Evolutionary conservation across 2,888 invertebrate species (phyloP).

Genomic region (Aleiodes alternator): DNA sequence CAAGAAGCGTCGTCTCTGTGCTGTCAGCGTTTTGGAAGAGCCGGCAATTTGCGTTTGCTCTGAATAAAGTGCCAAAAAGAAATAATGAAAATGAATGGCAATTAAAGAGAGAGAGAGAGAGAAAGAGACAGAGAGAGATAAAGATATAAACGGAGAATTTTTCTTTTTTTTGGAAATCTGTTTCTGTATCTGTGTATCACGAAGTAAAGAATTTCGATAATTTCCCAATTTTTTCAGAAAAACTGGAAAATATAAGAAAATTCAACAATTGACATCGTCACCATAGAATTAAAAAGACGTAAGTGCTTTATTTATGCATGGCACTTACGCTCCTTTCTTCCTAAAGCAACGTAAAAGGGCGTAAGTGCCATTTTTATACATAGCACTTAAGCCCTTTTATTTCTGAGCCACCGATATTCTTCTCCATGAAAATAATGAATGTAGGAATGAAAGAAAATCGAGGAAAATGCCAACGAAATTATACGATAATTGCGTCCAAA

Average conservation of each 20-base stretch:
- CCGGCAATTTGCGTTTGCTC: slow-evolving; percentile 75
- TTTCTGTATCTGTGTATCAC: background rate
- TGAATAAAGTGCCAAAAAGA: slow-evolving; percentile 74
- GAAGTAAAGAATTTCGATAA: slow-evolving; percentile 36
- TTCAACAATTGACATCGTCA: too few relatives aligned
- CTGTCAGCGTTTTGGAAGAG: slow-evolving; percentile 75
- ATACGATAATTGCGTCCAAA: slow-evolving; percentile 24
- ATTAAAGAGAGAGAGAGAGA: slow-evolving; percentile 50
- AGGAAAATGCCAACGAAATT: slow-evolving; percentile 1
- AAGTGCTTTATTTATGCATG: too few relatives aligned
- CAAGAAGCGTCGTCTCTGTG: slow-evolving; percentile 75
- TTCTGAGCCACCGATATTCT: too few relatives aligned
- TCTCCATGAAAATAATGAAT: slow-evolving; percentile 52
- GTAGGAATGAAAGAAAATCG: slow-evolving; percentile 27
- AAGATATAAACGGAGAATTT: slow-evolving; percentile 24
- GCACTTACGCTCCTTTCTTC: too few relatives aligned
- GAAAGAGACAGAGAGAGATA: too few relatives aligned
- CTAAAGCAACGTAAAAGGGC: too few relatives aligned
- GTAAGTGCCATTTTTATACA: too few relatives aligned
- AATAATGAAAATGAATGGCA: slow-evolving; percentile 68
- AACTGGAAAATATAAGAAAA: background rate
- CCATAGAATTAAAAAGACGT: too few relatives aligned
- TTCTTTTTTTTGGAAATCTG: background rate
- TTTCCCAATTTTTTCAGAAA: slow-evolving; percentile 33
- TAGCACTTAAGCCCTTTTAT: too few relatives aligned